Base-by-base conservation (phyloP, 2,797 vertebrate genomes). In the Amniataba percoides region DNA sequence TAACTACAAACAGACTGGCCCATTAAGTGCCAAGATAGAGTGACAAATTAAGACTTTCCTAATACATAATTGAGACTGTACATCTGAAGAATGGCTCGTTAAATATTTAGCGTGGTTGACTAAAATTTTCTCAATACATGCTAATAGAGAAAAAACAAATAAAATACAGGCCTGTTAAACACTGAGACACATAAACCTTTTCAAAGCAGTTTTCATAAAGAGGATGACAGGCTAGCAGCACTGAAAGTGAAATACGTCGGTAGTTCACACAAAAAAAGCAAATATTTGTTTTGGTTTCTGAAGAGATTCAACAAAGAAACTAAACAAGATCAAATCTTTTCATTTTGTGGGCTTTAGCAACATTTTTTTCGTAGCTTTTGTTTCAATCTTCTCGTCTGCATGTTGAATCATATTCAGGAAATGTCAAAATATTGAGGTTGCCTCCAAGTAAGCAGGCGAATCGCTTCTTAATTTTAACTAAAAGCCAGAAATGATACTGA, bases 1-100 rank as follows among this genome's bases (percentile, higher is more conserved):
- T 88, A 87, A 73, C 63, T 66, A 43, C 68, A 80, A 83, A 81
- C 65, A 74, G n/a, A 51, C 52, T 6, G 67, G 71, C 43, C 79
- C 70, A 84, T 88, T 83, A 77, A 59, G 77, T 62, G 69, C 59
- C 70, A 81, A 79, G 59, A 82, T 58, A 57, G 75, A 84, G 78
- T 64, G 81, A 84, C 66, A 80, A 81, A 84, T 82, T 72, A 79
- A 71, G 63, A 80, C 61, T 43, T 43, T 42, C n/a, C 65, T 48
- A 43, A 70, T 62, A 74, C 55, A 74, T 71, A 71, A 77, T 16
- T 69, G 52, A 77, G 82, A 73, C 48, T 23, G 4, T 25, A 45
- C 16, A 3, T 67, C 67, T 62, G 34, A 74, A 60, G 45, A 53
- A 7, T 1, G 18, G 31, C 36, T 74, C 51, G 55, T 74, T 80